These are phyloP conservation scores for Helogale parvula DNA, from an alignment of 2,113 vertebrate genomes.

Conservation along the genomic window DNA sequence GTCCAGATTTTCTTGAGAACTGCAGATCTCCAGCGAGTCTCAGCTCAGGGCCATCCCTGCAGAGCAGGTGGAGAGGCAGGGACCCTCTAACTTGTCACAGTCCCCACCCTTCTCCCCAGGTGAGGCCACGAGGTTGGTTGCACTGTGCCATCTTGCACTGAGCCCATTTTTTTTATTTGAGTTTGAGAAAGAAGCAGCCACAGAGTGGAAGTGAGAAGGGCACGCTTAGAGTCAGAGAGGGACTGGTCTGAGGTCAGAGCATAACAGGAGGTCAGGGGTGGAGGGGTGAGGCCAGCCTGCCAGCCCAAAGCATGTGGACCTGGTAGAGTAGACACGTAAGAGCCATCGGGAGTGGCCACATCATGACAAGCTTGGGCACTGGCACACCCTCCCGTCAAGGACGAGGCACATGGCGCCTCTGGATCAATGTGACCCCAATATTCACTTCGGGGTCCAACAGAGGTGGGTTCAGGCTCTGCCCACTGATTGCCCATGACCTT, in stretches of 20 bases:
- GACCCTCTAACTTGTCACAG: neutral
- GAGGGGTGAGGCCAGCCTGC: neutral
- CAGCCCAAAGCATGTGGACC: fast-evolving
- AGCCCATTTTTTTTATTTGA: neutral
- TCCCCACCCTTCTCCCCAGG: neutral
- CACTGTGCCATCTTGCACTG: neutral
- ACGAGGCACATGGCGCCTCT: neutral
- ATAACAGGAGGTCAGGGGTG: neutral
- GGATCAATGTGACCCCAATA: neutral
- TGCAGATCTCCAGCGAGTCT: neutral
- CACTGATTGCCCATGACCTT: neutral
- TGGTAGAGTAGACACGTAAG: fast-evolving
- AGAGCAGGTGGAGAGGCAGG: neutral
- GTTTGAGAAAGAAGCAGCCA: neutral
- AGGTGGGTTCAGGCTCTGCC: neutral
- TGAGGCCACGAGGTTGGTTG: neutral
- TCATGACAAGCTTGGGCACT: fast-evolving
- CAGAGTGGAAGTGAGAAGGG: neutral
- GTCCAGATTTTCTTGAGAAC: neutral
- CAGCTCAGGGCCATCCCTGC: neutral
- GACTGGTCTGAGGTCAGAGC: neutral
- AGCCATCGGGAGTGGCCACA: fast-evolving
- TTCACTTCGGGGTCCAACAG: neutral
- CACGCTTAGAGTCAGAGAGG: neutral
- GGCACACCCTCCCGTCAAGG: neutral